Percentiles rank a stretch among this genome's conserved stretches.
These are phyloP conservation scores for Synodontis membranacea DNA, from an alignment of 2,113 vertebrate genomes.

Conservation along the genomic window DNA sequence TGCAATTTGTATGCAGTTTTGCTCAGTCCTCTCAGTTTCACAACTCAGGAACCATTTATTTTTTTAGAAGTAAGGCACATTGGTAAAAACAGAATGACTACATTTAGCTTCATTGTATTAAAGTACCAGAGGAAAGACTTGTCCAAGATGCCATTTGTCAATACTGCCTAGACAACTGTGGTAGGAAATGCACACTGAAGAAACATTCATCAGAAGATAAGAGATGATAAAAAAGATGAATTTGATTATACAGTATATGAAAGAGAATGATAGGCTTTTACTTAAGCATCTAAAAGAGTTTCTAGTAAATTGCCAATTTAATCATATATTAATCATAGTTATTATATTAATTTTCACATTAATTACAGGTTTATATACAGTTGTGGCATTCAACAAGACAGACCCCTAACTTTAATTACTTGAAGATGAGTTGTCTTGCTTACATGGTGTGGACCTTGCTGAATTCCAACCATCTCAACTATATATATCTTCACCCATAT, in stretches of 20 bases:
- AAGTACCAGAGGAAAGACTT: neutral
- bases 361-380: neutral
- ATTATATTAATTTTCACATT: no score
- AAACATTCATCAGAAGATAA: neutral
- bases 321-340: neutral
- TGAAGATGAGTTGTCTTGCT: neutral
- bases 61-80: neutral
- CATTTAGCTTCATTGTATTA: neutral
- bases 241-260: neutral
- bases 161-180: neutral
- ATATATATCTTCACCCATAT: neutral
- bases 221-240: neutral
- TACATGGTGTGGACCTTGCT: neutral
- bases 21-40: neutral
- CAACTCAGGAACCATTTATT: neutral
- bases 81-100: neutral
- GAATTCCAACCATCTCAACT: constrained; percentile 1
- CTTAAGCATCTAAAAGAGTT: neutral
- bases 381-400: neutral
- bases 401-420: neutral
- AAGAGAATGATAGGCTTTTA: neutral
- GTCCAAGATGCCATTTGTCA: neutral
- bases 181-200: neutral
- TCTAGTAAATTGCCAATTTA: neutral
- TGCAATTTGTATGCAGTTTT: neutral